Percentiles rank a stretch among this genome's conserved stretches.
Evolutionary conservation across 2,113 vertebrate species (phyloP).

Genomic region (Phoxinus phoxinus): DNA sequence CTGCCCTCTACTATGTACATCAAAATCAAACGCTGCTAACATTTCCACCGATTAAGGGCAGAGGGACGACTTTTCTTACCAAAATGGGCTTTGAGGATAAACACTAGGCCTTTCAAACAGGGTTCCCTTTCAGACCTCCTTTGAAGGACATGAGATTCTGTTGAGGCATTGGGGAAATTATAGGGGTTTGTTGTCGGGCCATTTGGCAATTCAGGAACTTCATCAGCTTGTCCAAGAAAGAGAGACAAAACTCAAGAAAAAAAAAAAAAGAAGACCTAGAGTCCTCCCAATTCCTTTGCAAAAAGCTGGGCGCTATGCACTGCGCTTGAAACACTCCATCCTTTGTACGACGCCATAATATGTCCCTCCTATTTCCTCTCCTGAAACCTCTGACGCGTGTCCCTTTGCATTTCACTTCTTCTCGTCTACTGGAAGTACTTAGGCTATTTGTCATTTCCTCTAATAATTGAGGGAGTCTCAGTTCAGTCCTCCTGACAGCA

Average conservation of each 20-base stretch:
- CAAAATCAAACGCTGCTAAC: slow-evolving; percentile 68
- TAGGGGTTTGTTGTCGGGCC: slow-evolving; percentile 52
- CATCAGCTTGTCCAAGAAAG: slow-evolving; percentile 59
- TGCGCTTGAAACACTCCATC: slow-evolving; percentile 54
- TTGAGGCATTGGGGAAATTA: slow-evolving; percentile 46
- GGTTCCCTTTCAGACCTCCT: slow-evolving; percentile 45
- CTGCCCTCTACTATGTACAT: slow-evolving; percentile 57
- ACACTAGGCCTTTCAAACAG: slow-evolving; percentile 68
- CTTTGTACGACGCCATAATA: slow-evolving; percentile 56
- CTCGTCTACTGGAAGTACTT: slow-evolving; percentile 56
- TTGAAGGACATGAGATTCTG: slow-evolving; percentile 55
- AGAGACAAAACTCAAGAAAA: slow-evolving; percentile 44
- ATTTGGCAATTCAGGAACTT: slow-evolving; percentile 60
- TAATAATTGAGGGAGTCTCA: slow-evolving; percentile 41
- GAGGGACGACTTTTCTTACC: slow-evolving; percentile 38
- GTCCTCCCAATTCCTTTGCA: slow-evolving; percentile 40
- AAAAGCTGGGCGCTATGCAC: slow-evolving; percentile 32
- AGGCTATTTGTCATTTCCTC: slow-evolving; percentile 67
- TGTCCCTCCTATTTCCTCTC: slow-evolving; percentile 62
- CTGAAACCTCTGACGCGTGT: slow-evolving; percentile 52
- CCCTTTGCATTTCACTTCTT: slow-evolving; percentile 52
- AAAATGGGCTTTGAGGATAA: slow-evolving; percentile 56
- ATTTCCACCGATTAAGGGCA: slow-evolving; percentile 73
- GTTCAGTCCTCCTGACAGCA: slow-evolving; percentile 41
- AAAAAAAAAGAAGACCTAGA: slow-evolving; percentile 33